phyloP scores from a whole-genome alignment of 2,797 vertebrate genomes.

The Channa striata region DNA sequence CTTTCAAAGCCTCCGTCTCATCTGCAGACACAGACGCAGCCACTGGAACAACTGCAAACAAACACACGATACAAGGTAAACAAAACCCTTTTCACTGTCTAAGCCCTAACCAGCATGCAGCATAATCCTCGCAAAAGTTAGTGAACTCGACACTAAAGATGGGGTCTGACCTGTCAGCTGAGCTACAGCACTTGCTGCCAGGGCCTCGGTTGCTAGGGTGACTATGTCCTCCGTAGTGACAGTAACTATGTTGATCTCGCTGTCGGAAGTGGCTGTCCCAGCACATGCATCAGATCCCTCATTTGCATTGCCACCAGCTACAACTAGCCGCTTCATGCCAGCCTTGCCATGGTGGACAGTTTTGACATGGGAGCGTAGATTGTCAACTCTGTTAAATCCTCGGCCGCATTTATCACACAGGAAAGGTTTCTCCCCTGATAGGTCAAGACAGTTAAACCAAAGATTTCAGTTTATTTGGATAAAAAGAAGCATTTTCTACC shows the following conservation, averaged over 20 bases:
- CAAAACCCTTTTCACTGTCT: background rate
- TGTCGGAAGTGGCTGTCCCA: constrained; percentile 71
- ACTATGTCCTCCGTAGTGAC: constrained; percentile 94
- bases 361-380: constrained; percentile 97
- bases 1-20: constrained; percentile 96
- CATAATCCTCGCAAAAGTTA: background rate
- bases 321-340: constrained; percentile 92
- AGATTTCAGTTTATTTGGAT: background rate
- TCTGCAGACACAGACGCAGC: constrained; percentile 90
- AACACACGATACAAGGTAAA: constrained; percentile 13
- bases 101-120: background rate
- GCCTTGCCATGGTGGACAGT: constrained; percentile 97
- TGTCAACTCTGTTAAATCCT: constrained; percentile 98
- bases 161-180: constrained; percentile 91
- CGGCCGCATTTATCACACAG: constrained; percentile 97
- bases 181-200: constrained; percentile 90
- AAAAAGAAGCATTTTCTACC: background rate
- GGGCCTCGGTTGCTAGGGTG: constrained; percentile 91
- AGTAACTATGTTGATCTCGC: constrained; percentile 93
- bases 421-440: constrained; percentile 95
- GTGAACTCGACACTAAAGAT: background rate
- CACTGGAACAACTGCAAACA: constrained; percentile 90
- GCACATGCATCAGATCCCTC: constrained; percentile 66
- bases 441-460: background rate
- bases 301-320: constrained; percentile 59